Conservation (phyloP, 2,113 vertebrate genomes). For the Xenopus borealis region DNA sequence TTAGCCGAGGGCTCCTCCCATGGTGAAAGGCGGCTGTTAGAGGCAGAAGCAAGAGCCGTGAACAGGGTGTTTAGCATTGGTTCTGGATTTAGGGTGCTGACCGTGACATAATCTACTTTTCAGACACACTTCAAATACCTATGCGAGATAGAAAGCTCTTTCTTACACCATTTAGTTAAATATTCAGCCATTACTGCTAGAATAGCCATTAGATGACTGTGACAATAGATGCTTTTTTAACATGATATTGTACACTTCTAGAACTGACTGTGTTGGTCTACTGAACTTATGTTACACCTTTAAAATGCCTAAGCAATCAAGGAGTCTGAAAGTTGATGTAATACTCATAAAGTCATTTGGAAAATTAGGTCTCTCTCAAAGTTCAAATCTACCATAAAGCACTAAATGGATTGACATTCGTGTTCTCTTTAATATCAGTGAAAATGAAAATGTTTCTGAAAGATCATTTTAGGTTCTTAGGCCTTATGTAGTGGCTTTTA, state of each 20-base stretch:
- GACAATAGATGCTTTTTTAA: conserved; percentile 32
- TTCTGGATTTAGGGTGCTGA: no score
- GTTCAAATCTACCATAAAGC: conserved; percentile 34
- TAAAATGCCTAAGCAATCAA: conserved; percentile 44
- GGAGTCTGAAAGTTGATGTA: conserved; percentile 35
- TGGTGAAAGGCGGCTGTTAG: no score
- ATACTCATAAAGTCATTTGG: conserved; percentile 40
- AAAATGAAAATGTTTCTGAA: conserved; percentile 18
- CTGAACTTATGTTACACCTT: conserved; percentile 28
- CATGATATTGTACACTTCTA: conserved; percentile 36
- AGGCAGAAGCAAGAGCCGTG: no score
- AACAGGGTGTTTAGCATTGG: no score
- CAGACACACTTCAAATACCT: no score
- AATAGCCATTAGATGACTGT: conserved; percentile 31
- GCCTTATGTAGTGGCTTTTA: no score
- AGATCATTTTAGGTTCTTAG: conserved; percentile 17
- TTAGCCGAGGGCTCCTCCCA: no score
- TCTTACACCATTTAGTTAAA: conserved; percentile 37
- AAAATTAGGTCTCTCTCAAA: conserved; percentile 43
- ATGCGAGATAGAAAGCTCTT: no score
- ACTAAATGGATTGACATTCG: conserved; percentile 14
- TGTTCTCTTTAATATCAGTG: conserved; percentile 14
- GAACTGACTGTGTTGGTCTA: conserved; percentile 43
- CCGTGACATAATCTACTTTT: no score
- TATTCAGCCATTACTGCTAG: conserved; percentile 41